Percentiles rank a stretch among this genome's conserved stretches.
phyloP scores from a whole-genome alignment of 2,797 vertebrate species.

The Crocidura indochinensis region DNA sequence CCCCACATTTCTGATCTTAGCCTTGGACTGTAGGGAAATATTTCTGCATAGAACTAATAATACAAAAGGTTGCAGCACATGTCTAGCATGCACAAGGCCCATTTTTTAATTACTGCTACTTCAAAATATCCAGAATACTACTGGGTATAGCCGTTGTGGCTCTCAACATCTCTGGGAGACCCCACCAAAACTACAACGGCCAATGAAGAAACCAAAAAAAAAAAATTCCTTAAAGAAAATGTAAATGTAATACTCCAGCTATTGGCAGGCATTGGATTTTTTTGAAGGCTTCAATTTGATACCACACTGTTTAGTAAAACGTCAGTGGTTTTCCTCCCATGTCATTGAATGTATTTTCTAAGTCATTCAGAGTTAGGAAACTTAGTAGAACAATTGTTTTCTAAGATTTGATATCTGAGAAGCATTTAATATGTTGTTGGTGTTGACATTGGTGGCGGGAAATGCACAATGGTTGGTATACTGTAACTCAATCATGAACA shows the following conservation, averaged over 20 bases:
- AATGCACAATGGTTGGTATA: too few species aligned
- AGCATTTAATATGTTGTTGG: neutral
- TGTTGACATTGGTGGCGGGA: too few species aligned
- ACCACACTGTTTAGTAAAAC: conserved; percentile 22
- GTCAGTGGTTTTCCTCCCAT: conserved; percentile 37
- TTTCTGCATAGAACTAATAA: conserved; percentile 8
- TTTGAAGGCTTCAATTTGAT: conserved; percentile 18
- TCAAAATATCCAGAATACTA: too few species aligned
- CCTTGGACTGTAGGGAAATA: neutral
- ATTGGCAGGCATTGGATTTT: conserved; percentile 20
- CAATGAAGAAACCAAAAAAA: too few species aligned
- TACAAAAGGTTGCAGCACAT: neutral
- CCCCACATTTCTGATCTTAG: conserved; percentile 2
- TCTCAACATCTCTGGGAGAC: too few species aligned
- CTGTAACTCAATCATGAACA: too few species aligned
- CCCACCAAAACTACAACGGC: too few species aligned
- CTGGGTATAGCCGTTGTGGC: too few species aligned
- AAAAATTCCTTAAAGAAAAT: neutral
- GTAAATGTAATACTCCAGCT: neutral
- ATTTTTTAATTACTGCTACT: too few species aligned
- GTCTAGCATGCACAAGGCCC: too few species aligned
- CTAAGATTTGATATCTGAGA: neutral
- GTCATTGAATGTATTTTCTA: conserved; percentile 24
- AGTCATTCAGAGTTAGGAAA: neutral
- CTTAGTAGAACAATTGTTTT: conserved; percentile 44